Conservation (phyloP, 2,113 vertebrate genomes). For the Sclerurus mexicanus region DNA sequence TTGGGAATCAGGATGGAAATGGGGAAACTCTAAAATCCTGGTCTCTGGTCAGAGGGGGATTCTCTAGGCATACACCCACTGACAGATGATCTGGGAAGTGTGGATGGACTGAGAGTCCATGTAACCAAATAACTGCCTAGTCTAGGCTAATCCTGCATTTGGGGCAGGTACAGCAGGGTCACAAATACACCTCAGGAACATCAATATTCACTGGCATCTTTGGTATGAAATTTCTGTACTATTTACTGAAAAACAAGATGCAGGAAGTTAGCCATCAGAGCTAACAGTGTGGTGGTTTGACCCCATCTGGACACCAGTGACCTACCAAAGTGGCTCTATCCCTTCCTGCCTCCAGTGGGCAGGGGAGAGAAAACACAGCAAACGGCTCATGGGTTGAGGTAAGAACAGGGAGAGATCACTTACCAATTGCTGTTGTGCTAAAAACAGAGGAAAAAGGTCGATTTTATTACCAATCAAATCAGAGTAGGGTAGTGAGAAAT, state of each 20-base stretch:
- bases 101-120: fast-evolving
- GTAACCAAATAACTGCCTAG: neutral
- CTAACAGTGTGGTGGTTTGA: neutral
- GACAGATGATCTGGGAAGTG: neutral
- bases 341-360: neutral
- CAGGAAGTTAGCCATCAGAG: neutral
- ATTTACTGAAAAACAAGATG: neutral
- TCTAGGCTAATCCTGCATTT: neutral
- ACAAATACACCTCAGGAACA: neutral
- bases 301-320: neutral
- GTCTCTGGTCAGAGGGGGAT: neutral
- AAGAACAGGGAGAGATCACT: neutral
- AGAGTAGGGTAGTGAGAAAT: neutral
- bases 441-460: neutral
- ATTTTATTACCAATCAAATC: neutral
- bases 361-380: neutral
- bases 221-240: neutral
- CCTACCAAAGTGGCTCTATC: neutral
- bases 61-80: neutral
- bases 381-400: fast-evolving
- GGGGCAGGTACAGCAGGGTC: neutral
- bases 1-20: neutral
- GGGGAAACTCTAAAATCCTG: neutral
- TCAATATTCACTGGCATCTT: neutral
- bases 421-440: neutral